A percentile compares a stretch with the other conserved stretches of the same genome.
phyloP scores from a whole-genome alignment of 2,888 invertebrate species.

The Aethes cnicana region DNA sequence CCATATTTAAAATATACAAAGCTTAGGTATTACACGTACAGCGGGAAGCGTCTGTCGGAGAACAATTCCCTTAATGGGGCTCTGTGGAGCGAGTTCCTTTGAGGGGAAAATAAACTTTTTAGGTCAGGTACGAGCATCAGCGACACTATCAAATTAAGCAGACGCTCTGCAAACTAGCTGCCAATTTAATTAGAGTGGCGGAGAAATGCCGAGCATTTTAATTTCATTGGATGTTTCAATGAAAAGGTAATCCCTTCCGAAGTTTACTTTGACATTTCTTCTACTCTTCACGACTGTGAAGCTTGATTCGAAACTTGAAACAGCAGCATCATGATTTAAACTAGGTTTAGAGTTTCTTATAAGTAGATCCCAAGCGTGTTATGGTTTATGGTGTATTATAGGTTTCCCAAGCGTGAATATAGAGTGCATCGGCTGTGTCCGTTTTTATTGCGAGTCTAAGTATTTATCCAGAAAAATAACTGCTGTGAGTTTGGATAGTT shows the following conservation, averaged over 20 bases:
- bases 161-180: constrained; percentile 57
- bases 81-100: constrained; percentile 46
- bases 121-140: constrained; percentile 56
- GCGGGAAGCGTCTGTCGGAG: constrained; percentile 7
- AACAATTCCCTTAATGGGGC: constrained; percentile 49
- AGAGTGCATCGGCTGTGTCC: too few relatives aligned
- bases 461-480: too few relatives aligned
- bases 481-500: too few relatives aligned
- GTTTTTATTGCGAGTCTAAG: too few relatives aligned
- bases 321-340: too few relatives aligned
- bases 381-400: too few relatives aligned
- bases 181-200: constrained; percentile 60
- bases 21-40: constrained; percentile 4
- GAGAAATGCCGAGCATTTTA: constrained; percentile 26
- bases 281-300: neutral
- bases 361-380: too few relatives aligned
- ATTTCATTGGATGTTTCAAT: constrained; percentile 26
- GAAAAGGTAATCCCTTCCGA: constrained; percentile 17
- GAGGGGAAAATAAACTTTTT: constrained; percentile 54
- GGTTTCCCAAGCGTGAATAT: too few relatives aligned
- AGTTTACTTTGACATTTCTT: constrained; percentile 17
- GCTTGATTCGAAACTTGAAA: too few relatives aligned
- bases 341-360: too few relatives aligned
- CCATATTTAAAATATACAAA: too few relatives aligned
- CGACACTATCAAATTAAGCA: constrained; percentile 67